Evolutionary conservation across 2,888 invertebrate species (phyloP), one percentile per base, ranked within the genome.

Genomic region (Ennomos erosarius): DNA sequence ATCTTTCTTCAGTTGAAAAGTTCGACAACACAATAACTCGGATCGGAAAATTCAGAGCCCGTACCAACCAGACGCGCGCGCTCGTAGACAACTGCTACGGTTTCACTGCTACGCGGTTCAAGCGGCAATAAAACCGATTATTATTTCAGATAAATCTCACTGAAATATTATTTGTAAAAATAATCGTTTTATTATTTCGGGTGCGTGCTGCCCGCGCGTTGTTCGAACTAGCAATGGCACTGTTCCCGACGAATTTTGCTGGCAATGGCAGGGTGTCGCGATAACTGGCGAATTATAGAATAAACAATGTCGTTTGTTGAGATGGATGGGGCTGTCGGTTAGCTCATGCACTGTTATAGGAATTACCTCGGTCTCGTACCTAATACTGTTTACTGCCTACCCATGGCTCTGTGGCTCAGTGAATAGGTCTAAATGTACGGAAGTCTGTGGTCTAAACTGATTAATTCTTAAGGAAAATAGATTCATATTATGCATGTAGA

Each of bases 51-150:
- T 37, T 59, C 59, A 38, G 55, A 49, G 62, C 54, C 38, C 69
- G 63, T 66, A 55, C 49, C 37, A 50, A 55, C 53, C 53, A 54
- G 45, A 34, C 60, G 57, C 56, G 59, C 56, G 61, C 59, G 40
- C 43, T 73, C 84, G 87, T 85, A 85, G 87, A 69, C 73, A 63
- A 66, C 67, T 70, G 83, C 87, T 85, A 87, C 87, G 85, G 64
- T 68, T 37, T 11, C 40, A 42, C 50, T 33, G 83, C 86, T 85
- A 85, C 88, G 88, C 72, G 33, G 74, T 69, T 76, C 53, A 60
- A 26, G 74, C 76, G 70, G 71, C 60, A 70, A 68, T 79, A 81
- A 78, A 79, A 71, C 71, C 64, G 64, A 78, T 71, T 77, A 78
- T 75, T 74, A 75, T 76, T 76, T 74, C 68, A 76, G 74, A 74